Base-by-base conservation (phyloP, 2,113 vertebrate species). In the Mastomys coucha region DNA sequence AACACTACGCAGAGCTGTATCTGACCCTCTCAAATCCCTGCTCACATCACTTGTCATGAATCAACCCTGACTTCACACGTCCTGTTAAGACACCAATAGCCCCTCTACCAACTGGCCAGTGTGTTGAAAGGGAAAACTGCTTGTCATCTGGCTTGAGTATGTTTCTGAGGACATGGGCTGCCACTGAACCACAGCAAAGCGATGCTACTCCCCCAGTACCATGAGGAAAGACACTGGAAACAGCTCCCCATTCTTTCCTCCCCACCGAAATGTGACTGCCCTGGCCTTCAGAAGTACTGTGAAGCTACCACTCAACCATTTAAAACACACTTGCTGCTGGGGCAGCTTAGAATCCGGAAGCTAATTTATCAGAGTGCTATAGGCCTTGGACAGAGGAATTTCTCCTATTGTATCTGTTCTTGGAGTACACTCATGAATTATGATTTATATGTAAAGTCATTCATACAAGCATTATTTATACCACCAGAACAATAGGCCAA, bases 1-100 rank as follows among this genome's bases (percentile, higher is more conserved):
- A n/a, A 0, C 45, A 42, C 2, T 13, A 17, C 31, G 7, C 39
- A 89, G 49, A 1, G 2, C 1, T 26, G 28, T 42, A 17, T 22
- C n/a, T 42, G 72, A 14, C 3, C 49, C 58, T n/a, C 49, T 53
- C n/a, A 2, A 2, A 28, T 33, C n/a, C 33, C 84, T 42, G 53
- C 39, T 53, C 9, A 5, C 2, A 1, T 58, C 84, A 26, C 69
- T 51, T 36, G 0, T 4, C 70, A 5, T 14, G 6, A 86, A 24
- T 80, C 49, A 36, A 53, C 51, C 63, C 36, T 81, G 65, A 33
- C 49, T 49, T 36, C 22, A 19, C 42, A 22, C 13, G 67, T 88
- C 56, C 78, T 73, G 19, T 91, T 2, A 1, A 82, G 58, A 2
- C 33, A 69, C 77, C 10, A 1, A 1, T 2, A 12, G 45, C 58